phyloP scores from a whole-genome alignment of 2,888 invertebrate species.

The Epistrophe grossulariae region DNA sequence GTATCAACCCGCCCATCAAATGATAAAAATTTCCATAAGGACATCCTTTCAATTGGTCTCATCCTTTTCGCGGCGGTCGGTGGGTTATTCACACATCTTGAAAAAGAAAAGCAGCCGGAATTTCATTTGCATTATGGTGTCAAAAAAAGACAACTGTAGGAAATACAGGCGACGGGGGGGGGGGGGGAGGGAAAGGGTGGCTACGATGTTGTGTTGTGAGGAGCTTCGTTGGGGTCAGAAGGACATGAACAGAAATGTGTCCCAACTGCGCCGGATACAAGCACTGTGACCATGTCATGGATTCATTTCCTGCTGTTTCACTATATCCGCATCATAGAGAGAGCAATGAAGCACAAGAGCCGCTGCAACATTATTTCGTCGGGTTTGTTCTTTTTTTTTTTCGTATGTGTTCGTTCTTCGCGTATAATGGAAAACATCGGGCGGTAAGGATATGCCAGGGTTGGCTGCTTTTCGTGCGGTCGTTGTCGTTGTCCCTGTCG shows the following conservation, averaged over 20 bases:
- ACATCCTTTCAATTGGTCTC: slow-evolving; percentile 49
- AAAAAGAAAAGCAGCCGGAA: slow-evolving; percentile 60
- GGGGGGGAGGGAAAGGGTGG: neutral
- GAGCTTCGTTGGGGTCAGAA: slow-evolving; percentile 33
- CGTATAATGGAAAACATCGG: slow-evolving; percentile 56
- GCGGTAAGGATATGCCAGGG: slow-evolving; percentile 9
- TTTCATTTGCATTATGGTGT: slow-evolving; percentile 68
- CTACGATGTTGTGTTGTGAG: neutral
- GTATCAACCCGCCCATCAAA: slow-evolving; percentile 69
- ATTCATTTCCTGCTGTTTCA: slow-evolving; percentile 66
- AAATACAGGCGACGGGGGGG: no score
- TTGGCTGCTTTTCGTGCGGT: slow-evolving; percentile 25
- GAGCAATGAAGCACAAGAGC: slow-evolving; percentile 3
- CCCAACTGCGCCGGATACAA: slow-evolving; percentile 57
- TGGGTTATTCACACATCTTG: slow-evolving; percentile 56
- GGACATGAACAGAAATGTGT: slow-evolving; percentile 40
- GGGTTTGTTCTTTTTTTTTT: slow-evolving; percentile 9
- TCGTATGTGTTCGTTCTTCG: slow-evolving; percentile 15
- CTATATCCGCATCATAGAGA: slow-evolving; percentile 14
- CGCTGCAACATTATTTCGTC: slow-evolving; percentile 41
- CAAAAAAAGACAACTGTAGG: slow-evolving; percentile 35
- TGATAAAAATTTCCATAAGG: slow-evolving; percentile 68
- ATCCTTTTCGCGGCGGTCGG: slow-evolving; percentile 17
- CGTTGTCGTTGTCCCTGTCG: slow-evolving; percentile 20
- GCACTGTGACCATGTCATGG: slow-evolving; percentile 65